Evolutionary conservation across 2,888 invertebrate genomes (phyloP).

Genomic region (Epinotia demarniana): DNA sequence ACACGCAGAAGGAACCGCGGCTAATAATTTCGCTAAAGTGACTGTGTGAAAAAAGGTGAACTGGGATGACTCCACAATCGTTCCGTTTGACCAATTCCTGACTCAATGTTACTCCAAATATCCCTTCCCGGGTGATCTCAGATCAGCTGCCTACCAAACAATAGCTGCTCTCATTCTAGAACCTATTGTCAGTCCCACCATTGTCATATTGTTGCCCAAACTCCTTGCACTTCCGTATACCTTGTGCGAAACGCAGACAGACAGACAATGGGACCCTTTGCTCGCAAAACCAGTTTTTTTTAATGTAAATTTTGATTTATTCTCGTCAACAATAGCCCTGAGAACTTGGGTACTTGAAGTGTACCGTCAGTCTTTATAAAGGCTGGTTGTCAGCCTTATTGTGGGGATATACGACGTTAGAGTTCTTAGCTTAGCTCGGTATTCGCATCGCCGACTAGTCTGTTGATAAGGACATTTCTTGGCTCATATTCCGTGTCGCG

Average conservation of each 20-base stretch:
- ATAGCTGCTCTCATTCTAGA: slow-evolving; percentile 34
- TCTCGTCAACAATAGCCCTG: slow-evolving; percentile 44
- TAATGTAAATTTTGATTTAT: slow-evolving; percentile 47
- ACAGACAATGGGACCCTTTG: slow-evolving; percentile 43
- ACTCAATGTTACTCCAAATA: slow-evolving; percentile 6
- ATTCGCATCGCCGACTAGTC: neutral
- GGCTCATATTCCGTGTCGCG: neutral
- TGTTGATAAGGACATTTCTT: neutral
- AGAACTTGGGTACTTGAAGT: slow-evolving; percentile 33
- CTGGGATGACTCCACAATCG: neutral
- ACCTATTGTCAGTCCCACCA: slow-evolving; percentile 23
- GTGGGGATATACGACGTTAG: neutral
- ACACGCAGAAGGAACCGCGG: too few species aligned
- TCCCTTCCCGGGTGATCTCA: neutral
- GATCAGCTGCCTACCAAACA: slow-evolving; percentile 35
- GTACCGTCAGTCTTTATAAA: neutral
- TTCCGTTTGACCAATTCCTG: neutral
- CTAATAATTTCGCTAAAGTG: neutral
- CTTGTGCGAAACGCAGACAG: slow-evolving; percentile 45
- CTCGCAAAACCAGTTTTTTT: slow-evolving; percentile 44
- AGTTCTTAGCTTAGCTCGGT: neutral
- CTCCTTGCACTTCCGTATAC: slow-evolving; percentile 46
- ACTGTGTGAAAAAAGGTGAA: neutral
- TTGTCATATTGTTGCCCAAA: slow-evolving; percentile 39
- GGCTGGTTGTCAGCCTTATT: neutral